These are phyloP conservation scores for Galerucella calmariensis DNA, from an alignment of 2,888 invertebrate species.

Conservation along the genomic window DNA sequence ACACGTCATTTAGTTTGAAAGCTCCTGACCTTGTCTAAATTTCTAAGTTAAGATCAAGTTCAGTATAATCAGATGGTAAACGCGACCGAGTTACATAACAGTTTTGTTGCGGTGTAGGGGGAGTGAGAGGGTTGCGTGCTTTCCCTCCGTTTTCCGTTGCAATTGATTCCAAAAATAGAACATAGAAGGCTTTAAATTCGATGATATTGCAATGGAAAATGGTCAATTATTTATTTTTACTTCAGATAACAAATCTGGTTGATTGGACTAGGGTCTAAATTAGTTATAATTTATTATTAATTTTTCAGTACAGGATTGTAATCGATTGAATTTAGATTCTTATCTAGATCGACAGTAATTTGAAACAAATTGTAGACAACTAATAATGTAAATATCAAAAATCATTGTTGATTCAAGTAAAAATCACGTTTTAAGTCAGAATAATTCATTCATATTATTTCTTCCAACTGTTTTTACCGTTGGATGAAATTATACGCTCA, in stretches of 20 bases:
- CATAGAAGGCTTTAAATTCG: constrained; percentile 15
- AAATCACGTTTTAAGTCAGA: no score
- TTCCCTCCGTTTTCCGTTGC: constrained; percentile 28
- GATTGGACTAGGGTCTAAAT: no score
- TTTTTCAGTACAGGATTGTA: no score
- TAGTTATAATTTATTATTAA: no score
- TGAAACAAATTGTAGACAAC: no score
- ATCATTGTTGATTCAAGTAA: no score
- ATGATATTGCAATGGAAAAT: background rate
- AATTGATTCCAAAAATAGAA: constrained; percentile 28
- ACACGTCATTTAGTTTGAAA: background rate
- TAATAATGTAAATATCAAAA: no score
- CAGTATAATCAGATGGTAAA: constrained; percentile 18
- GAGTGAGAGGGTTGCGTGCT: constrained; percentile 27
- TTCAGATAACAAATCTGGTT: background rate
- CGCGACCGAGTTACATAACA: constrained; percentile 19
- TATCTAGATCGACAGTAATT: no score
- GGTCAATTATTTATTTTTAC: constrained; percentile 24
- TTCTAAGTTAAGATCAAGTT: constrained; percentile 32
- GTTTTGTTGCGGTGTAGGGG: background rate
- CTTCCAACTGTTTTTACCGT: no score
- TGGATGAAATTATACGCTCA: no score
- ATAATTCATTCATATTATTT: no score
- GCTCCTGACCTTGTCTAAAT: constrained; percentile 14
- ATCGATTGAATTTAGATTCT: no score